These are phyloP conservation scores for Cynopterus sphinx DNA, from an alignment of 2,797 vertebrate species.

Conservation along the genomic window DNA sequence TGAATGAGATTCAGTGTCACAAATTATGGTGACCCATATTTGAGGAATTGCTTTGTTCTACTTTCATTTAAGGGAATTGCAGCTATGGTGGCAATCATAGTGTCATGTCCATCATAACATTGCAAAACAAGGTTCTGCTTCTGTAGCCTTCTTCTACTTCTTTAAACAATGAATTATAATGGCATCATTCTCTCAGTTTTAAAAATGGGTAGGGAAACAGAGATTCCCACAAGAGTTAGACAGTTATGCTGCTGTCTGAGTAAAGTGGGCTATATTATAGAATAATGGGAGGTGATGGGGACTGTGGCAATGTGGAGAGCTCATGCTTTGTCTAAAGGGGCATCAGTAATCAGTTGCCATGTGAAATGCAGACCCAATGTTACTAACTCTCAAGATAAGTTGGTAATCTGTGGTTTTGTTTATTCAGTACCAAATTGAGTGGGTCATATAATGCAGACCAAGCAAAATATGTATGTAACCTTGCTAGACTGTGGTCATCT, in stretches of 20 bases:
- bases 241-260: not conserved
- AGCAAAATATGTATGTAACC: not conserved
- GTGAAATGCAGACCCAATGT: not conserved
- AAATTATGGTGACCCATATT: not conserved
- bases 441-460: not conserved
- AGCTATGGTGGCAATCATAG: not conserved
- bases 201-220: not conserved
- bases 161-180: not conserved
- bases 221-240: not conserved
- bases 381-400: not conserved
- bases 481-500: not conserved
- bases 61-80: not conserved
- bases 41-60: conserved; percentile 6
- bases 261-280: not conserved
- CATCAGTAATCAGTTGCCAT: not conserved
- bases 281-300: not conserved
- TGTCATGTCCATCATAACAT: not conserved
- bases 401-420: conserved; percentile 19
- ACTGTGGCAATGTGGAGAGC: not conserved
- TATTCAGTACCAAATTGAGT: conserved; percentile 6
- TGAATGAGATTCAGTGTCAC: not conserved
- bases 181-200: not conserved
- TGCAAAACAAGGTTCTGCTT: not conserved
- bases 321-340: not conserved
- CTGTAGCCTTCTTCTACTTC: not conserved